These are phyloP conservation scores for Cnemophilus loriae DNA, from an alignment of 2,113 vertebrate genomes.

Conservation along the genomic window DNA sequence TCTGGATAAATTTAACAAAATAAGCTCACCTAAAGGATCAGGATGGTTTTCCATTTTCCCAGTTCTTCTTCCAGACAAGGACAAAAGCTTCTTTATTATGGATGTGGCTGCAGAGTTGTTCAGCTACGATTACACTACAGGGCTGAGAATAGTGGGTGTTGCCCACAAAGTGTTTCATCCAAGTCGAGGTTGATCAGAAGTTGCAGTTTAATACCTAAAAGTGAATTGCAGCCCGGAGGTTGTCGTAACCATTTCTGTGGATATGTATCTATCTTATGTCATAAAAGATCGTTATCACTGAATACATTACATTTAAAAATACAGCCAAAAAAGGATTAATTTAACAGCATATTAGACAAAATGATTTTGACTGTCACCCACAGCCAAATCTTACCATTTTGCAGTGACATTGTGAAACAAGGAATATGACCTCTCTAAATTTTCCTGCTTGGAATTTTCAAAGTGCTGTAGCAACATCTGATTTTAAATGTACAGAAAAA, in stretches of 20 bases:
- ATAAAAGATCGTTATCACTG: background rate
- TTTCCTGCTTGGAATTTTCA: background rate
- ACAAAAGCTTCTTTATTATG: background rate
- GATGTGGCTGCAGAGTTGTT: background rate
- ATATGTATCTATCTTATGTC: background rate
- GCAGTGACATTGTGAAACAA: background rate
- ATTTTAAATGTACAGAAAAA: background rate
- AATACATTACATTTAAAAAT: background rate
- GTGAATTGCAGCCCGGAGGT: background rate
- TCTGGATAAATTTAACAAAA: background rate
- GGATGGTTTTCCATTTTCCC: background rate
- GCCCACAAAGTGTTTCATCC: background rate
- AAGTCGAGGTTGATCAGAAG: background rate
- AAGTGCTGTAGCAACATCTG: background rate
- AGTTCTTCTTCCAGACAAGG: background rate
- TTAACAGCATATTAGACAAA: background rate
- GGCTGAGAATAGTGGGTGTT: background rate
- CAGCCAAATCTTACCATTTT: background rate
- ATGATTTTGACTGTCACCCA: background rate
- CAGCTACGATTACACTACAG: background rate
- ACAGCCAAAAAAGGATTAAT: background rate
- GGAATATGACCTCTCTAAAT: background rate
- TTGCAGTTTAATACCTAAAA: background rate
- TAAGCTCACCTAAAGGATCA: background rate
- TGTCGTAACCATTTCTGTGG: background rate